Evolutionary conservation across 2,797 vertebrate genomes (phyloP).

Genomic region (Spea hammondii): DNA sequence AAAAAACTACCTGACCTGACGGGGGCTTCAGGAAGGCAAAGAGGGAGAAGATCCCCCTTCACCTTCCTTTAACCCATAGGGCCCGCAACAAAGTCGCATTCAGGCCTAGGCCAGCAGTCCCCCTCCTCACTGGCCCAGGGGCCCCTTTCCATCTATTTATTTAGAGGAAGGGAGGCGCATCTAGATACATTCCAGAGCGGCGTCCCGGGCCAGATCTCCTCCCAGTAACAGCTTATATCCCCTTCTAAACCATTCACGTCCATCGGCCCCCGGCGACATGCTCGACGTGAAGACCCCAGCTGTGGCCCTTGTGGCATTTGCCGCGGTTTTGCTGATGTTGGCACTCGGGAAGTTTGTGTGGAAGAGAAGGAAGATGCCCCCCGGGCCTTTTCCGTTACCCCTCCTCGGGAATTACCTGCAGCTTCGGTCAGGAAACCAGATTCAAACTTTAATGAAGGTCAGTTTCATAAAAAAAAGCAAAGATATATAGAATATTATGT

Average conservation of each 20-base stretch:
- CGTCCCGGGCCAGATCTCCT: not conserved
- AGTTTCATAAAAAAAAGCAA: not conserved
- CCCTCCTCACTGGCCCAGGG: no score
- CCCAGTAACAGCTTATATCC: no score
- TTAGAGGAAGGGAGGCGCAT: no score
- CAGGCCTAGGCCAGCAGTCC: no score
- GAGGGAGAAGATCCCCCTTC: no score
- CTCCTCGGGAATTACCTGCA: slow-evolving; percentile 12
- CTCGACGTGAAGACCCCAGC: not conserved
- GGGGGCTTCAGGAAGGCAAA: no score
- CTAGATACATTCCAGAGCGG: not conserved
- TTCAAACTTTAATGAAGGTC: slow-evolving; percentile 1
- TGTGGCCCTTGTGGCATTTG: not conserved
- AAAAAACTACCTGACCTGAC: no score
- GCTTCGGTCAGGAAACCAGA: not conserved
- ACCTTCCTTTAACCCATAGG: no score
- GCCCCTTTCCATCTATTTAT: no score
- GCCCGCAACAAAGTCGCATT: no score
- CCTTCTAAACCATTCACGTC: no score
- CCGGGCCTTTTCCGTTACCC: slow-evolving; percentile 13
- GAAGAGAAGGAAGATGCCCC: slow-evolving; percentile 10
- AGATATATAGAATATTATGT: no score
- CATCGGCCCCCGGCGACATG: not conserved
- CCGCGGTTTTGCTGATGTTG: not conserved
- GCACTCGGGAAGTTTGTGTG: not conserved